phyloP scores from a whole-genome alignment of 2,888 invertebrate genomes.

The Barypeithes pellucidus region DNA sequence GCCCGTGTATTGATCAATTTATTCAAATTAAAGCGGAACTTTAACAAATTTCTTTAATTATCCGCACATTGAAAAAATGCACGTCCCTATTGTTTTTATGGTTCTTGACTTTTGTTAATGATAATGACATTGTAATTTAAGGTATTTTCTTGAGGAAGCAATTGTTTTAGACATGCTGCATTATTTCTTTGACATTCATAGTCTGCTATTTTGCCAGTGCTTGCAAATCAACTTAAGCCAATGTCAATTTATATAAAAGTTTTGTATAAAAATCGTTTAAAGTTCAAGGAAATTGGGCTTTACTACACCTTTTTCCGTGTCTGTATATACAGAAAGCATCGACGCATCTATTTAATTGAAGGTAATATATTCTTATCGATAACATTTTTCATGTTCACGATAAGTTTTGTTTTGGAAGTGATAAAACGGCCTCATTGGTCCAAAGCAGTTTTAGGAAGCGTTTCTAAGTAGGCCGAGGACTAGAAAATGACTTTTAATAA shows the following conservation, averaged over 20 bases:
- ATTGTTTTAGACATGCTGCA: not conserved
- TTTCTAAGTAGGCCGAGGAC: too few species aligned
- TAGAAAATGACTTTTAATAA: too few species aligned
- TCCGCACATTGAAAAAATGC: not conserved
- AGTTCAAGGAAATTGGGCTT: too few species aligned
- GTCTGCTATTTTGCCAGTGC: not conserved
- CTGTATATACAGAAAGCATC: too few species aligned
- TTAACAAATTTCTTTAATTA: not conserved
- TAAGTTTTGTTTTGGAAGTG: too few species aligned
- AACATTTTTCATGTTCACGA: too few species aligned
- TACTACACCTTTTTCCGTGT: too few species aligned
- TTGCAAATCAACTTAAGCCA: too few species aligned
- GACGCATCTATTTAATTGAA: too few species aligned
- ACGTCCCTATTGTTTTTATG: not conserved
- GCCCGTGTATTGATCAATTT: not conserved
- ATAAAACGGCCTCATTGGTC: too few species aligned
- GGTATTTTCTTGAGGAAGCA: not conserved
- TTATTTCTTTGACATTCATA: not conserved
- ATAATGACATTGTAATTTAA: not conserved
- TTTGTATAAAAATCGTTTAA: not conserved
- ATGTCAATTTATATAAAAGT: not conserved
- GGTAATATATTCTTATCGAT: too few species aligned
- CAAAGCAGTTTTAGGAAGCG: too few species aligned
- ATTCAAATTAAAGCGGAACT: not conserved
- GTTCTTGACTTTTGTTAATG: conserved; percentile 1